Base-by-base conservation (phyloP, 2,888 invertebrate genomes). In the Atrina japonica region DNA sequence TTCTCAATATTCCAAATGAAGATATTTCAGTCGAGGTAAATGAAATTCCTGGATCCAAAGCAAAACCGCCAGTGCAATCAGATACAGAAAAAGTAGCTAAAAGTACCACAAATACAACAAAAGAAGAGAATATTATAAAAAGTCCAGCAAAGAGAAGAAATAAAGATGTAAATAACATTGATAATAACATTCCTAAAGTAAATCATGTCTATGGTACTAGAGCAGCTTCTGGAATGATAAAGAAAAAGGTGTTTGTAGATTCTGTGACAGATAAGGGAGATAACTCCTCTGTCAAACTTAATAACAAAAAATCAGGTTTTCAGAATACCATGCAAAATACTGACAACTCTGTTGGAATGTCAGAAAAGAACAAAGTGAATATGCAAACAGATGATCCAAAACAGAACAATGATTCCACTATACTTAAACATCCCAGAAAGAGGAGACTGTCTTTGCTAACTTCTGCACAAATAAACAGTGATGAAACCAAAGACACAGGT, bases 171-270 rank as follows among this genome's bases (percentile, higher is more conserved):
- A 25, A 45, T 30, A 47, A 40, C 1, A n/a, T 21, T 14, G 43
- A 18, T 16, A 25, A 25, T 16, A 43, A 18, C 16, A 29, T 64
- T 9, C 14, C 64, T 35, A 66, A 55, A 40, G 60, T 60, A 16
- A 61, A 50, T n/a, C 71, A 72, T 64, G 29, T 66, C n/a, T 72
- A 72, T 29, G 71, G 71, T 1, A 72, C 71, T 11, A 29, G 71
- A n/a, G 35, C 63, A 40, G 67, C 66, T n/a, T 67, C 67, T 45
- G 67, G 58, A 3, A 29, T n/a, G n/a, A 47, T 61, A 18, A 49
- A 49, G 30, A 61, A 61, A 49, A 41, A 43, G 25, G 23, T 35
- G 7, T 49, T 61, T 18, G 23, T 47, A 30, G 61, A 61, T 29
- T 11, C 21, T 14, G 16, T 40, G 1, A 2, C 27, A 7, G 43